Percentiles rank a stretch among this genome's conserved stretches.
Evolutionary conservation across 2,888 invertebrate genomes (phyloP).

Genomic region (Caenorhabditis becei): DNA sequence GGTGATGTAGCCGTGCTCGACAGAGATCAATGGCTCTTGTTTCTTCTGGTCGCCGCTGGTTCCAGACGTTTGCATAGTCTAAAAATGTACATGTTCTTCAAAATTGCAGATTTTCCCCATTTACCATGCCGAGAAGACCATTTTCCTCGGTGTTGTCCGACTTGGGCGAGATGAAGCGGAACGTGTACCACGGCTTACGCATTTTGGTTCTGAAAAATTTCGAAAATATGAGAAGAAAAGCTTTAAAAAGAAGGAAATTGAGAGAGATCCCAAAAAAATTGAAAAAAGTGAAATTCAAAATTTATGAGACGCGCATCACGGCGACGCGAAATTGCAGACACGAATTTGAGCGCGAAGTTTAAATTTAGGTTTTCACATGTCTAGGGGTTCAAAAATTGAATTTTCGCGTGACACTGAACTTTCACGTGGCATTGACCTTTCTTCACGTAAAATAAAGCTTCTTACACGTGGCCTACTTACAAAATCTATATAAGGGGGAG

Average conservation of each 20-base stretch:
- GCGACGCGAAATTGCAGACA: no score
- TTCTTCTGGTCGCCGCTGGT: slow-evolving; percentile 10
- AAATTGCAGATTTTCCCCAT: no score
- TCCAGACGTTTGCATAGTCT: not conserved
- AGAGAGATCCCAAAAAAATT: not conserved
- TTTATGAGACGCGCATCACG: no score
- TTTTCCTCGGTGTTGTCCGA: not conserved
- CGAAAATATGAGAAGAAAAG: not conserved
- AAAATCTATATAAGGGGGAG: no score
- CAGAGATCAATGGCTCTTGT: slow-evolving; percentile 23
- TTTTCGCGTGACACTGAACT: no score
- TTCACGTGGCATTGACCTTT: no score
- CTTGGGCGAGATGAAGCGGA: slow-evolving; percentile 1
- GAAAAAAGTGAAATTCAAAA: no score
- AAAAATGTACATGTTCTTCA: not conserved
- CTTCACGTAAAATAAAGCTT: no score
- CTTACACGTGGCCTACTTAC: no score
- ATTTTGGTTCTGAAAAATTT: not conserved
- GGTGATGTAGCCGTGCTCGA: slow-evolving; percentile 4
- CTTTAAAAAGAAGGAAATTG: not conserved
- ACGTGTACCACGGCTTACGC: not conserved
- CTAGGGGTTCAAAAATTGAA: no score
- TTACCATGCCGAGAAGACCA: not conserved
- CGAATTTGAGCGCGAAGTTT: no score
- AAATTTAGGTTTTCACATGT: no score